These are phyloP conservation scores for Lepetodrilus schrolli DNA, from an alignment of 2,888 invertebrate species.

Conservation along the genomic window DNA sequence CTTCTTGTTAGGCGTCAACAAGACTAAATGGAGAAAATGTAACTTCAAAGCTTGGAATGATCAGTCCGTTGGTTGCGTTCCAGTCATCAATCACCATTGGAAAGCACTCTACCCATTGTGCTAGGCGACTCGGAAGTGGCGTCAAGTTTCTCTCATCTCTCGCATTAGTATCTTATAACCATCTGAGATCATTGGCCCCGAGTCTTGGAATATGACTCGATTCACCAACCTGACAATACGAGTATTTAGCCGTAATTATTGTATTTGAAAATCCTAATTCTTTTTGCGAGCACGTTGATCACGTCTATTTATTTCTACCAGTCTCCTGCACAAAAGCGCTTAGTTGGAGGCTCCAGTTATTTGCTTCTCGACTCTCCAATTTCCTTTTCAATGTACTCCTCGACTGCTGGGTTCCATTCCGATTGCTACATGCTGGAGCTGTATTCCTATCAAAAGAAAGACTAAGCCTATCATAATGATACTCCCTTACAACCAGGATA, in stretches of 20 bases:
- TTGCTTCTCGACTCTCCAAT: background rate
- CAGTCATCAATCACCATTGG: background rate
- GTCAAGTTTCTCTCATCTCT: constrained; percentile 7
- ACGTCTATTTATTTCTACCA: constrained; percentile 29
- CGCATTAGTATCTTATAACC: constrained; percentile 24
- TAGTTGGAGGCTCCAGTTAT: too few species aligned
- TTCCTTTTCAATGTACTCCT: constrained; percentile 12
- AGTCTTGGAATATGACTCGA: constrained; percentile 9
- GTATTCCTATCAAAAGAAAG: constrained; percentile 1
- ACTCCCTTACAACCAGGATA: background rate
- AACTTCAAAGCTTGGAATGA: constrained; percentile 9
- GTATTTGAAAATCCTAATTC: constrained; percentile 39
- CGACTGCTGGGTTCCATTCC: constrained; percentile 14
- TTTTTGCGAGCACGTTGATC: constrained; percentile 31
- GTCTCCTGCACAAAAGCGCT: background rate
- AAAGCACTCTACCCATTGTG: background rate
- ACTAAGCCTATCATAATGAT: background rate
- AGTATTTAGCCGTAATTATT: constrained; percentile 36
- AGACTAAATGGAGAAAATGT: constrained; percentile 8
- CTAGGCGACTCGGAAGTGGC: background rate
- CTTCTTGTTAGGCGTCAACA: constrained; percentile 3
- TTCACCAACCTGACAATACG: constrained; percentile 24
- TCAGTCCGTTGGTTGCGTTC: background rate
- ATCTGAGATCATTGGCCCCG: constrained; percentile 16
- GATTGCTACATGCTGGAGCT: constrained; percentile 9